Evolutionary conservation across 2,113 vertebrate species (phyloP), one percentile per base, ranked within the genome.

Genomic region (Bos indicus): DNA sequence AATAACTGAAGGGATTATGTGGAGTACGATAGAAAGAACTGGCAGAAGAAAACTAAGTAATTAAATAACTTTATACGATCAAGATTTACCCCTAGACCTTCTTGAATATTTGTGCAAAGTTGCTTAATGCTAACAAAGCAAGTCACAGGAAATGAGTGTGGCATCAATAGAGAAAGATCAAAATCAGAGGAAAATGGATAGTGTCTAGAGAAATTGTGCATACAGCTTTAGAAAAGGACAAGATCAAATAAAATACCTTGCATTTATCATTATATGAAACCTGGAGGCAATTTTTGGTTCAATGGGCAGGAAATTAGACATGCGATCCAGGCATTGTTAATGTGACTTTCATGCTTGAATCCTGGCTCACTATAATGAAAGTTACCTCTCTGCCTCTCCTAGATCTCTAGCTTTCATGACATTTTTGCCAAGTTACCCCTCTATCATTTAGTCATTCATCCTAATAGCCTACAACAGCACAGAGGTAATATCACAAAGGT

Each of bases 261-360:
- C 30, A 83, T 95, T 97, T 56, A 92, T 94, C 94, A 96, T 94
- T 81, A 0, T 71, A 7, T 81, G 52, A 97, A 95, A 97, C 19
- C 91, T 91, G 60, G 78, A 98, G 97, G 95, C 87, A 90, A 95
- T 91, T 97, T 97, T 95, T 94, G 62, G 83, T 60, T 94, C 97
- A 87, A 51, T 30, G 83, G 95, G 81, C 88, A 95, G 97, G 95
- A 98, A 98, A 98, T 95, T 86, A 97, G 96, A 96, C 25, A 11
- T 0, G 3, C 19, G 89, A 95, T 95, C 86, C 64, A 59, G 1
- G 26, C 40, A 60, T 96, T 90, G 60, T 67, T 80, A 93, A 92
- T 93, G 80, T 93, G 88, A 97, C 94, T 97, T 96, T 96, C 52
- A 36, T 59, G 54, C 83, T 67, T 52, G 36, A 94, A 84, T 96